Percentiles rank a stretch among this genome's conserved stretches.
phyloP scores from a whole-genome alignment of 2,113 vertebrate species.

The Falco punctatus region DNA sequence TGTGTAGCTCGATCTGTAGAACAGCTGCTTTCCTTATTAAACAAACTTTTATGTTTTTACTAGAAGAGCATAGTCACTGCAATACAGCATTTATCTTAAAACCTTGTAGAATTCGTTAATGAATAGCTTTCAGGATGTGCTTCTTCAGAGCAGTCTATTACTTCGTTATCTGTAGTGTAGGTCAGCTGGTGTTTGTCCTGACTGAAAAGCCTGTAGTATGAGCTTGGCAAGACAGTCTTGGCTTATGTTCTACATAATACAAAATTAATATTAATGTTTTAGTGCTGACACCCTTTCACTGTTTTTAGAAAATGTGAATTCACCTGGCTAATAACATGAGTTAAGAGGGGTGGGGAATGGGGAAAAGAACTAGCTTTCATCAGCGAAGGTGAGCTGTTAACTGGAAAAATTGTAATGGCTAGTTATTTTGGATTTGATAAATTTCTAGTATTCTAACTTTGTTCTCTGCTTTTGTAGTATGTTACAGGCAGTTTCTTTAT shows the following conservation, averaged over 20 bases:
- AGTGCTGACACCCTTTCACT: background rate
- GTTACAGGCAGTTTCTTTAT: background rate
- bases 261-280: background rate
- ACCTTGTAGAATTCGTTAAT: background rate
- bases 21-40: background rate
- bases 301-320: background rate
- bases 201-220: background rate
- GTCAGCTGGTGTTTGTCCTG: background rate
- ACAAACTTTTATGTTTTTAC: background rate
- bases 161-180: background rate
- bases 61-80: background rate
- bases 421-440: background rate
- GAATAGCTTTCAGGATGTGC: background rate
- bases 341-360: fast-evolving
- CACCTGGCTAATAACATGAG: background rate
- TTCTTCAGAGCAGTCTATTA: background rate
- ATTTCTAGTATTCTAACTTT: background rate
- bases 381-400: background rate
- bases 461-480: background rate
- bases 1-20: background rate
- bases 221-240: background rate
- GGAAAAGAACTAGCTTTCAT: background rate
- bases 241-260: background rate
- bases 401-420: background rate
- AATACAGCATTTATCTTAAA: background rate